A percentile compares a stretch with the other conserved stretches of the same genome.
Conservation (phyloP, 2,888 invertebrate genomes). For the Calameuta pallipes region DNA sequence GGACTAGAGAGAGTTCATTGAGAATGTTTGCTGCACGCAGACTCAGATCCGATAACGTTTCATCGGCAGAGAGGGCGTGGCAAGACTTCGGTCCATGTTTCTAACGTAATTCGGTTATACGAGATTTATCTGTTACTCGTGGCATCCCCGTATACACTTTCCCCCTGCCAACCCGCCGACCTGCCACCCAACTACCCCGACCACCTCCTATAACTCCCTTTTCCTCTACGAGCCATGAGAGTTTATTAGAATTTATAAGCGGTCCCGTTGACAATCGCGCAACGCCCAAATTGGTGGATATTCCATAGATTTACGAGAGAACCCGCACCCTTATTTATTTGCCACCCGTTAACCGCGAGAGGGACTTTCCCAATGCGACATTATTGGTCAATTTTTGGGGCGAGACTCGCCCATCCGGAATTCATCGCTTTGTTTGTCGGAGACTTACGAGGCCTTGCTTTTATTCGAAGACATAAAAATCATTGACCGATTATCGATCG, state of each 20-base stretch:
- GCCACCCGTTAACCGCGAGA: constrained; percentile 23
- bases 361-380: constrained; percentile 40
- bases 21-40: constrained; percentile 28
- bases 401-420: constrained; percentile 60
- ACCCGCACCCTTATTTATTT: constrained; percentile 55
- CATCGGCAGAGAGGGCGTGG: constrained; percentile 59
- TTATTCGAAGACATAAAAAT: background rate
- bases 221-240: constrained; percentile 31
- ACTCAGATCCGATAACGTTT: constrained; percentile 53
- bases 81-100: constrained; percentile 56
- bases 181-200: background rate
- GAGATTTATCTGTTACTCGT: constrained; percentile 61
- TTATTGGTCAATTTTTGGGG: constrained; percentile 62
- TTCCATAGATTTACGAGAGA: constrained; percentile 31
- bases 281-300: constrained; percentile 60
- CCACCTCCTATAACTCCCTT: constrained; percentile 9
- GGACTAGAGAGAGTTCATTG: background rate
- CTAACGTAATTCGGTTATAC: constrained; percentile 63
- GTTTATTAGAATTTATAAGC: constrained; percentile 66
- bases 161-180: constrained; percentile 20
- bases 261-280: constrained; percentile 56
- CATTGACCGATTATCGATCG: background rate
- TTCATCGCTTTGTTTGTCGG: constrained; percentile 62
- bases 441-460: constrained; percentile 32
- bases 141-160: constrained; percentile 40